phyloP scores from a whole-genome alignment of 1,140 invertebrate species.

The Eciton burchellii region DNA sequence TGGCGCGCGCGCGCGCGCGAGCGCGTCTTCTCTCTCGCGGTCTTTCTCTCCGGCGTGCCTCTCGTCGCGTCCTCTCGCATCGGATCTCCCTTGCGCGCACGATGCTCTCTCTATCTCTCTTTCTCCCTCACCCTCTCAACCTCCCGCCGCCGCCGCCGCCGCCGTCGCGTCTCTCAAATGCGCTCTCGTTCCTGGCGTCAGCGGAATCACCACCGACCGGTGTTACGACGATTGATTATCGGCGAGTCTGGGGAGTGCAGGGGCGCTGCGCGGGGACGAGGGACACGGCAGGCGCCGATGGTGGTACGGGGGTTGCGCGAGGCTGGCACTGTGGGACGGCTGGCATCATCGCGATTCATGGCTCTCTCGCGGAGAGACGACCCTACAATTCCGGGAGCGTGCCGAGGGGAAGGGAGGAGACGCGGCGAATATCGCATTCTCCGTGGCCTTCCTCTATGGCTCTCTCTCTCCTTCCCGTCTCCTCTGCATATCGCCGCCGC shows the following conservation, averaged over 20 bases:
- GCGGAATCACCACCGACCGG: conserved; percentile 81
- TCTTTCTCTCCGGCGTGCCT: conserved; percentile 3
- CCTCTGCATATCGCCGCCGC: conserved; percentile 13
- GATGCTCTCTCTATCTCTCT: conserved; percentile 40
- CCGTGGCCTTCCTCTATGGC: conserved; percentile 29
- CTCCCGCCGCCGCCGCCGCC: conserved; percentile 49
- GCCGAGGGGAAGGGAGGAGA: conserved; percentile 49
- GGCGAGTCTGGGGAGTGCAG: conserved; percentile 66
- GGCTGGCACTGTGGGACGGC: conserved; percentile 70
- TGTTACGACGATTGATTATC: conserved; percentile 86
- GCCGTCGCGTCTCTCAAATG: conserved; percentile 65
- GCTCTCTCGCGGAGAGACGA: conserved; percentile 70
- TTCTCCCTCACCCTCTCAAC: conserved; percentile 60
- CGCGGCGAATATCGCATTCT: conserved; percentile 71
- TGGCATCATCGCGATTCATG: conserved; percentile 84
- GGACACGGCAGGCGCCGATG: conserved; percentile 59
- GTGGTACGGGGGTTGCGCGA: conserved; percentile 66
- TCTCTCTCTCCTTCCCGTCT: too few species aligned
- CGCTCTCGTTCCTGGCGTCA: conserved; percentile 72
- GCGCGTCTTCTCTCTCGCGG: background rate
- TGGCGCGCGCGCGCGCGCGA: too few species aligned
- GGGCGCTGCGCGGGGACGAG: conserved; percentile 69
- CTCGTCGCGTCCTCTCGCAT: conserved; percentile 15
- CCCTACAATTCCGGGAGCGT: conserved; percentile 65
- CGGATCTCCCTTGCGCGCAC: conserved; percentile 13